phyloP scores from a whole-genome alignment of 1,140 invertebrate genomes.

The Eubasilissa regina region DNA sequence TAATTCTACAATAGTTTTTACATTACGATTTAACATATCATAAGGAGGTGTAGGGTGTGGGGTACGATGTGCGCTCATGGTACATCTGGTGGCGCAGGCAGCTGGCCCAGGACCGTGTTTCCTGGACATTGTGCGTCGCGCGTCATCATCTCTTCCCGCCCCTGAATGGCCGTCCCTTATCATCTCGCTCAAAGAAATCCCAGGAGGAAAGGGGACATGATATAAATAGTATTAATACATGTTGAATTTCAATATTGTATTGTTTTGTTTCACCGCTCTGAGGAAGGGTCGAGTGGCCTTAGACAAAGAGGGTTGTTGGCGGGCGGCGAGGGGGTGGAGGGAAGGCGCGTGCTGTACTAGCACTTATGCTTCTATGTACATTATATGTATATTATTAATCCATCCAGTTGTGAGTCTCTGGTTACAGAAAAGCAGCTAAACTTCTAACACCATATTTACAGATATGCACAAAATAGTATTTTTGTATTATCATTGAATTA shows the following conservation, averaged over 20 bases:
- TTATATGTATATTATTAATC: too few species aligned
- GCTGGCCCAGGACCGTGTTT: conserved; percentile 50
- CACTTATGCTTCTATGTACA: too few species aligned
- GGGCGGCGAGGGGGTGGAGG: too few species aligned
- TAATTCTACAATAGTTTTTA: too few species aligned
- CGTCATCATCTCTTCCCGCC: conserved; percentile 51
- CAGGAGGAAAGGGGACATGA: conserved; percentile 45
- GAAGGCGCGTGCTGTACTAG: conserved; percentile 21
- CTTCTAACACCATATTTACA: too few species aligned
- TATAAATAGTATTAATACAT: conserved; percentile 40
- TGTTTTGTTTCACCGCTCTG: conserved; percentile 23
- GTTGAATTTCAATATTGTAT: conserved; percentile 47
- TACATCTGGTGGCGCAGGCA: conserved; percentile 33
- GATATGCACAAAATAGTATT: too few species aligned
- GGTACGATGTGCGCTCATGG: neutral
- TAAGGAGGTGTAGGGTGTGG: conserved; percentile 16
- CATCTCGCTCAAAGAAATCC: conserved; percentile 51
- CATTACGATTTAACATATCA: neutral
- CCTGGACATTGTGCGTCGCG: conserved; percentile 57
- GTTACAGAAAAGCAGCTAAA: too few species aligned
- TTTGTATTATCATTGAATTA: too few species aligned
- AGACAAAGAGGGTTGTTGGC: conserved; percentile 44
- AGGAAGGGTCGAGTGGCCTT: conserved; percentile 41
- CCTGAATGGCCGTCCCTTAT: conserved; percentile 59
- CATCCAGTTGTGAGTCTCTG: too few species aligned